These are phyloP conservation scores for Cylindroiulus punctatus DNA, from an alignment of 2,888 invertebrate species.

Conservation along the genomic window DNA sequence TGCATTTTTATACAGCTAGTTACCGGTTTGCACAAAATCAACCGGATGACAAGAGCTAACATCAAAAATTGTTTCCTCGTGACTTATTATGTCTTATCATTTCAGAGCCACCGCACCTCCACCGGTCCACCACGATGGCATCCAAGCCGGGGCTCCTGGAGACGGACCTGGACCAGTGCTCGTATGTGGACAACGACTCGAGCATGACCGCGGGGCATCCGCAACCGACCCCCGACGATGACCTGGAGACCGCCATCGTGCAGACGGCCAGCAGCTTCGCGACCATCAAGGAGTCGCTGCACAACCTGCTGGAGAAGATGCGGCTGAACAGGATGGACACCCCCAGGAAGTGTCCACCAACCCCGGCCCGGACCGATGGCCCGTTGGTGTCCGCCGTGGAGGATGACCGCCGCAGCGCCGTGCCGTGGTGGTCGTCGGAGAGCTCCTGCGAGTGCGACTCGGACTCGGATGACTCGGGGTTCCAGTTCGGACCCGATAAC, in stretches of 20 bases:
- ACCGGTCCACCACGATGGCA: background rate
- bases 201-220: background rate
- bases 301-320: constrained; percentile 42
- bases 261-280: constrained; percentile 29
- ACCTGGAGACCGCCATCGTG: constrained; percentile 9
- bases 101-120: too few relatives aligned
- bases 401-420: background rate
- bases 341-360: background rate
- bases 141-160: background rate
- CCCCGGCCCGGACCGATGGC: background rate
- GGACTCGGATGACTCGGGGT: background rate
- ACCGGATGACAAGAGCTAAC: too few relatives aligned
- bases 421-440: constrained; percentile 47
- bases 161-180: background rate
- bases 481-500: background rate
- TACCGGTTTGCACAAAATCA: too few relatives aligned
- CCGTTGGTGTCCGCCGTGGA: background rate
- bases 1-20: too few relatives aligned
- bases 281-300: constrained; percentile 29
- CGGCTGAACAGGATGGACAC: constrained; percentile 4
- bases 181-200: background rate
- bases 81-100: too few relatives aligned
- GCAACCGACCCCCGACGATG: background rate
- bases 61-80: too few relatives aligned
- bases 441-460: background rate